phyloP scores from a whole-genome alignment of 2,113 vertebrate species.

The Xyliphius kryptos region DNA sequence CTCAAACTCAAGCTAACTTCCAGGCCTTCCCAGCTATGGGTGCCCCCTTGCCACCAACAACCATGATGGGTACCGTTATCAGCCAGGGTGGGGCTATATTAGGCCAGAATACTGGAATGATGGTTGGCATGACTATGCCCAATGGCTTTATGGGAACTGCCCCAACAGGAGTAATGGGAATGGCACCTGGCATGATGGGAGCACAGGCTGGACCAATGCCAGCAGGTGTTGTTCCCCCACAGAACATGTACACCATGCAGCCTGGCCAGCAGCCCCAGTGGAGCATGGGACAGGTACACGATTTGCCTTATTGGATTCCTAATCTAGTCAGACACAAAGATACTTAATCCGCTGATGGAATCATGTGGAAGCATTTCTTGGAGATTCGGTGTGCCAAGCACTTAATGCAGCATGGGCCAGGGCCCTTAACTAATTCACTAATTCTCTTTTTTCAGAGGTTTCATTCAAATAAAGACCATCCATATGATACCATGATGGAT shows the following conservation, averaged over 20 bases:
- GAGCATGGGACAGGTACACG: conserved; percentile 94
- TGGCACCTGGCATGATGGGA: conserved; percentile 81
- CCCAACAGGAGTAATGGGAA: conserved; percentile 81
- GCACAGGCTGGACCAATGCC: conserved; percentile 77
- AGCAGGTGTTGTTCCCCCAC: conserved; percentile 72
- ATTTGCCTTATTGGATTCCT: too few species aligned
- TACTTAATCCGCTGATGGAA: too few species aligned
- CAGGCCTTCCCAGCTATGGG: conserved; percentile 88
- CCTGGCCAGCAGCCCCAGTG: conserved; percentile 82
- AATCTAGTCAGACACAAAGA: too few species aligned
- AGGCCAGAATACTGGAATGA: conserved; percentile 82
- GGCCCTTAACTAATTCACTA: too few species aligned
- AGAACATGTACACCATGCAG: conserved; percentile 84
- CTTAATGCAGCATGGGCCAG: too few species aligned
- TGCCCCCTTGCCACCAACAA: conserved; percentile 76
- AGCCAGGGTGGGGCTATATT: conserved; percentile 80
- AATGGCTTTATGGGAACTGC: conserved; percentile 88
- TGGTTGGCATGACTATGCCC: conserved; percentile 91
- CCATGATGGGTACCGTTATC: conserved; percentile 92
- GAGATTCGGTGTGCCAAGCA: too few species aligned
- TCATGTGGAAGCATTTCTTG: too few species aligned
- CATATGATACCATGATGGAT: too few species aligned
- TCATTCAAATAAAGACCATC: too few species aligned
- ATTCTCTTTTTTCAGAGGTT: too few species aligned
- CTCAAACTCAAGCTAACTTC: conserved; percentile 78